Evolutionary conservation across 2,888 invertebrate species (phyloP).

Genomic region (Hedya salicella): DNA sequence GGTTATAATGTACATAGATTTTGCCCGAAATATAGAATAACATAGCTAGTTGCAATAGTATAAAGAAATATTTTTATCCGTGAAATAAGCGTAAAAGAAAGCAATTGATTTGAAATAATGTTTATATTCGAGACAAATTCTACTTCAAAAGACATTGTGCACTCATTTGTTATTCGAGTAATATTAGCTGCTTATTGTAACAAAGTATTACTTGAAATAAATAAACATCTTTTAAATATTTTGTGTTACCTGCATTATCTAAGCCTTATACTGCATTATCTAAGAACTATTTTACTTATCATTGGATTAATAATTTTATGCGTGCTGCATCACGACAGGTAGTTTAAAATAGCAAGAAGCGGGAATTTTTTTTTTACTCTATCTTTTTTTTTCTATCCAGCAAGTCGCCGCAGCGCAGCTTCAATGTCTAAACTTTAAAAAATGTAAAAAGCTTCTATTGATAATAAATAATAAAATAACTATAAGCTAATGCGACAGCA

Average conservation of each 20-base stretch:
- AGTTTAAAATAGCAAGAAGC: not conserved
- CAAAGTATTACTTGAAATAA: no score
- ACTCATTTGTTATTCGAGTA: not conserved
- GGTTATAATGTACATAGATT: conserved; percentile 36
- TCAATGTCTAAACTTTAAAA: conserved; percentile 40
- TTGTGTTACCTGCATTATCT: no score
- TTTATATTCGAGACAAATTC: not conserved
- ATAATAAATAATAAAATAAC: conserved; percentile 43
- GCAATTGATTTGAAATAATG: not conserved
- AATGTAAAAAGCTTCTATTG: conserved; percentile 45
- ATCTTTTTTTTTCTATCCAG: not conserved
- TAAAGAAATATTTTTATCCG: conserved; percentile 13
- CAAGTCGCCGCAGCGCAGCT: conserved; percentile 24
- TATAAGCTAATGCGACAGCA: conserved; percentile 50
- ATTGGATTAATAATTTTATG: no score
- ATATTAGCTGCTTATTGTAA: no score
- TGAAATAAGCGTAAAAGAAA: conserved; percentile 1
- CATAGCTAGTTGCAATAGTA: conserved; percentile 22
- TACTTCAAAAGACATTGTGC: not conserved
- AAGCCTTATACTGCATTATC: no score
- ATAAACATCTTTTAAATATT: no score
- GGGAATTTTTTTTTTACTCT: not conserved
- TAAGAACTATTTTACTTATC: no score
- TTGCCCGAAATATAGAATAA: conserved; percentile 16
- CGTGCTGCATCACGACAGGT: no score